A percentile compares a stretch with the other conserved stretches of the same genome.
phyloP scores from a whole-genome alignment of 2,797 vertebrate species.

The Rhinichthys osculus region DNA sequence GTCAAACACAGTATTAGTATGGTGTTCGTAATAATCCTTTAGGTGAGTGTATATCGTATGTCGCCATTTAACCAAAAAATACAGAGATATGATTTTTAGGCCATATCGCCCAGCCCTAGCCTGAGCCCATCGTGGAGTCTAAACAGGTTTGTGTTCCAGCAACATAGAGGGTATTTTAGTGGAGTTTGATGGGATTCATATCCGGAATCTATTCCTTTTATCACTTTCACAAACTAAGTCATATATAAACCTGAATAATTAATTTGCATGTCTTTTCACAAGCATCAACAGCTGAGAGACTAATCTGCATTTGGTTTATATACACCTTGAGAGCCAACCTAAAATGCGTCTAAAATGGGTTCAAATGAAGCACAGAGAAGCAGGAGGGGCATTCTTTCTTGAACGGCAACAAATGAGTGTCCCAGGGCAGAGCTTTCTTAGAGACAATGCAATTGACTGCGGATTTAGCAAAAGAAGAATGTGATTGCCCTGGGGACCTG shows the following conservation, averaged over 20 bases:
- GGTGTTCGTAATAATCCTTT: too few species aligned
- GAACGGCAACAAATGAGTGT: conserved; percentile 63
- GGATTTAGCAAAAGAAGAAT: conserved; percentile 51
- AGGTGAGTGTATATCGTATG: too few species aligned
- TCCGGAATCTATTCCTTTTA: too few species aligned
- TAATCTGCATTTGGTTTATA: conserved; percentile 37
- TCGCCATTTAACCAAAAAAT: too few species aligned
- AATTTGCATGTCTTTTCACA: neutral
- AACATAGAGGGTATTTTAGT: neutral
- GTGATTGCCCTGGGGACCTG: conserved; percentile 53
- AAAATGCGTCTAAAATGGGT: conserved; percentile 38
- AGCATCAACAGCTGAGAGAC: conserved; percentile 12
- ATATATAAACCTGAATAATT: conserved; percentile 5
- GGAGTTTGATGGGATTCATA: too few species aligned
- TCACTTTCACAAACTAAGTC: neutral
- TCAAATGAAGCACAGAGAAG: conserved; percentile 29
- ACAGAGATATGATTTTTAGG: too few species aligned
- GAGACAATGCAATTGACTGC: conserved; percentile 62
- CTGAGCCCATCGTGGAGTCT: neutral
- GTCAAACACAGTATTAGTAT: too few species aligned
- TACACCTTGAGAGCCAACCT: conserved; percentile 28
- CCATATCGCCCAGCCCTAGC: too few species aligned
- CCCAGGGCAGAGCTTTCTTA: conserved; percentile 56
- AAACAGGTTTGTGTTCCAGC: neutral
- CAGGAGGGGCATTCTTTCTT: conserved; percentile 31